Base-by-base conservation (phyloP, 92 coral and sea anemone species). In the Porites divaricata region DNA sequence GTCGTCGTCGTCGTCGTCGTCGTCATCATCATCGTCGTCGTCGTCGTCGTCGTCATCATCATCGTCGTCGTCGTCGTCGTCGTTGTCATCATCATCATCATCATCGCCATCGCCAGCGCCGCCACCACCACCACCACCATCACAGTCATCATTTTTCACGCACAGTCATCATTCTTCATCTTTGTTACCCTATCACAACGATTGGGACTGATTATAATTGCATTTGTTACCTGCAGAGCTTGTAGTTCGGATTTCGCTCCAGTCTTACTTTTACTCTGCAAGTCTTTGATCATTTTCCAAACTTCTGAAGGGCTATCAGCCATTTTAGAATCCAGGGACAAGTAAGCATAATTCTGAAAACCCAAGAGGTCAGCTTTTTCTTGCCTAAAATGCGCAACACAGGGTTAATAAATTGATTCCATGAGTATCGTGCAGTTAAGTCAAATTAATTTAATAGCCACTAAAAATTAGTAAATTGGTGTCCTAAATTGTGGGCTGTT, bases 251-350 rank as follows among this genome's bases (percentile, higher is more conserved):
- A 74, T 58, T 85, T 79, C n/a, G 98, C 97, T 26, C 93, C 95
- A 26, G 49, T 9, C 65, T 79, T 88, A 76, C 95, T 94, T 66
- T 85, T 92, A 61, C 83, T 77, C 20, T 85, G 79, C 73, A 93
- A 85, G 61, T 93, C 81, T 24, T 56, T 85, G 64, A 90, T 87
- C 72, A 91, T 87, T 83, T 71, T 72, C 98, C 96, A 93, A 1
- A 95, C 96, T 73, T 91, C 95, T n/a, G 80, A 63, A 8, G 95
- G 90, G 23, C 59, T 72, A 10, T 86, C 96, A 28, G 98, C 98
- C 98, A 95, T 95, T 64, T 95, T 95, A 15, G 97, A 88, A 51
- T 93, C 98, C 48, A 95, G 87, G 1, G 98, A 95, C 70, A 93
- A 66, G 2, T 83, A 79, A 6, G 97, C 97, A 69, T 86, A 89